Conservation (phyloP, 1,140 invertebrate species). For the Halesus radiatus region DNA sequence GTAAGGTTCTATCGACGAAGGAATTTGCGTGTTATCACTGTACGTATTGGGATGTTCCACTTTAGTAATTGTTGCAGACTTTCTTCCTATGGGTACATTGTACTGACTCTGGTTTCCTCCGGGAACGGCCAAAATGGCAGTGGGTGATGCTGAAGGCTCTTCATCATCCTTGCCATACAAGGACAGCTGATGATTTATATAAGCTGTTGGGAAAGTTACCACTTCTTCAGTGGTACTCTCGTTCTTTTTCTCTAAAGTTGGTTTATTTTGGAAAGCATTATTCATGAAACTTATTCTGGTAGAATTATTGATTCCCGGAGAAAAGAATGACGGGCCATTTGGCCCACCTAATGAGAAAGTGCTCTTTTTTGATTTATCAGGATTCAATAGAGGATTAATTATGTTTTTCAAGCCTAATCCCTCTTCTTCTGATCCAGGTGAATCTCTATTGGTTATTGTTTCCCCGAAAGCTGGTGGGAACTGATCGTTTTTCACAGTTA, state of each 20-base stretch:
- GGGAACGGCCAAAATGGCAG: constrained; percentile 71
- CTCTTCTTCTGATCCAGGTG: not conserved
- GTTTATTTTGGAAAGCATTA: constrained; percentile 16
- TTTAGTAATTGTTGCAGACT: constrained; percentile 72
- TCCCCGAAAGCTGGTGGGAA: not conserved
- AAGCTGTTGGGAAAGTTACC: constrained; percentile 14
- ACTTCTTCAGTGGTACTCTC: not conserved
- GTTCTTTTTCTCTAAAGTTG: not conserved
- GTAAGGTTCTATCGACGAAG: constrained; percentile 31
- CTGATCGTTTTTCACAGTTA: not conserved
- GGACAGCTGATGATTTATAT: constrained; percentile 34
- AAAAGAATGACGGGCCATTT: no score
- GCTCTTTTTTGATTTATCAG: constrained; percentile 15
- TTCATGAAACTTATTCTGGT: constrained; percentile 31
- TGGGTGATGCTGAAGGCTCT: constrained; percentile 49
- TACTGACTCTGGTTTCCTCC: constrained; percentile 69
- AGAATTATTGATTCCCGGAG: constrained; percentile 1
- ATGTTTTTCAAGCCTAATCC: not conserved
- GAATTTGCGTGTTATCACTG: constrained; percentile 48
- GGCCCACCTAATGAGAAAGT: not conserved
- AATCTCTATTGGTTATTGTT: not conserved
- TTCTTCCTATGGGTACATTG: constrained; percentile 63
- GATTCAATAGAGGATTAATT: not conserved
- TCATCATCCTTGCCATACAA: constrained; percentile 28
- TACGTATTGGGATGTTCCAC: constrained; percentile 66